phyloP scores from a whole-genome alignment of 1,140 invertebrate species.

The Conus betulinus region DNA sequence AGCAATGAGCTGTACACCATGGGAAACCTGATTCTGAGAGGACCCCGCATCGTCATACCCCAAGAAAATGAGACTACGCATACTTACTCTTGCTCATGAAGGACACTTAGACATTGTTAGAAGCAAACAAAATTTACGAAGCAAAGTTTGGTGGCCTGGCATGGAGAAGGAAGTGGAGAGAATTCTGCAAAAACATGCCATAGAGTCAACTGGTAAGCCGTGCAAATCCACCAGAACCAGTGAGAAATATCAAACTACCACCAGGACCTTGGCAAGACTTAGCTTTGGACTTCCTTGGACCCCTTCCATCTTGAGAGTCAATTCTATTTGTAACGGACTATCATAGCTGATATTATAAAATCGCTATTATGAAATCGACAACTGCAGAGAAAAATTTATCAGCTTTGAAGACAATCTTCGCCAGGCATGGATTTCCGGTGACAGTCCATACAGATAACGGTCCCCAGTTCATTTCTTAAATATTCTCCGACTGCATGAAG shows the following conservation, averaged over 20 bases:
- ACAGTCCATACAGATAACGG: too few species aligned
- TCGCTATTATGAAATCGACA: too few species aligned
- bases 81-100: constrained; percentile 41
- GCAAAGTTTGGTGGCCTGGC: constrained; percentile 53
- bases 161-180: constrained; percentile 55
- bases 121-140: constrained; percentile 44
- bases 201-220: constrained; percentile 44
- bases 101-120: constrained; percentile 46
- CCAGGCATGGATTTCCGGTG: too few species aligned
- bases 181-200: constrained; percentile 46
- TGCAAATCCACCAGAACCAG: constrained; percentile 38
- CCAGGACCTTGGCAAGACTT: constrained; percentile 46
- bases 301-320: too few species aligned
- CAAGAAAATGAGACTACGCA: constrained; percentile 12
- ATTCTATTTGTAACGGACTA: too few species aligned
- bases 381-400: too few species aligned
- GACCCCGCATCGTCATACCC: constrained; percentile 45
- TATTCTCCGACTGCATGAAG: too few species aligned
- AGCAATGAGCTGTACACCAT: constrained; percentile 39
- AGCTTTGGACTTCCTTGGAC: constrained; percentile 51
- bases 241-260: constrained; percentile 40
- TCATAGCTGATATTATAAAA: too few species aligned
- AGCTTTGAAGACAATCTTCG: too few species aligned
- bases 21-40: constrained; percentile 44
- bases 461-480: too few species aligned